Percentiles rank a stretch among this genome's conserved stretches.
Evolutionary conservation across 2,113 vertebrate genomes (phyloP).

Genomic region (Xenopus tropicalis): UCB_Xtro_10.0 CM004443.2:117802501-117803000

Average conservation of each 20-base stretch:
- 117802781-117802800: too few relatives aligned
- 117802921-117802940: too few relatives aligned
- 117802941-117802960: too few relatives aligned
- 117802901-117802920: too few relatives aligned
- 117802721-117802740: conserved; percentile 7
- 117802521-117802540: neutral
- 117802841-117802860: too few relatives aligned
- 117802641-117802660: conserved; percentile 9
- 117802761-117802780: neutral
- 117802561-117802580: neutral
- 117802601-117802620: neutral
- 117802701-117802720: conserved; percentile 6
- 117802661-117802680: neutral
- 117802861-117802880: too few relatives aligned
- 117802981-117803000: too few relatives aligned
- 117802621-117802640: conserved; percentile 4
- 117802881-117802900: too few relatives aligned
- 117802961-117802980: too few relatives aligned
- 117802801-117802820: too few relatives aligned
- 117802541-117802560: neutral
- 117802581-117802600: conserved; percentile 3
- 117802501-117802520: neutral
- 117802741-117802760: conserved; percentile 5
- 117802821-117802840: too few relatives aligned
- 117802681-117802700: conserved; percentile 3